Evolutionary conservation across 2,888 invertebrate species (phyloP).

Genomic region (Troides helena): DNA sequence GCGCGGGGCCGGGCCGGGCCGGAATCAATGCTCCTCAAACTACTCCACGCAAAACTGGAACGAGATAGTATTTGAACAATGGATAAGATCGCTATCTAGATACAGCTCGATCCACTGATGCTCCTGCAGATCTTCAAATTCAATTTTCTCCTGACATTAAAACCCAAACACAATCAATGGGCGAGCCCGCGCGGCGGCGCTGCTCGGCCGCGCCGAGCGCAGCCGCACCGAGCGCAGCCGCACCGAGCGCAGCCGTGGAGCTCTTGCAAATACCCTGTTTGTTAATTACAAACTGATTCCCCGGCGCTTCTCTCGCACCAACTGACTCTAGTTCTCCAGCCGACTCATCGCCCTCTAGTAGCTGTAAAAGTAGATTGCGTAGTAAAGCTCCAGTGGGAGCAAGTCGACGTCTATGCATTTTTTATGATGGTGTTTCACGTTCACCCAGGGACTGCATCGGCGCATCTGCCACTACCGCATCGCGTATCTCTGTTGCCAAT

Average conservation of each 20-base stretch:
- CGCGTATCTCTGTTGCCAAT: too few species aligned
- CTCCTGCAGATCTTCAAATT: constrained; percentile 24
- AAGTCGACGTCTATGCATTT: too few species aligned
- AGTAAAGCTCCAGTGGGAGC: too few species aligned
- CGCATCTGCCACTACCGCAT: too few species aligned
- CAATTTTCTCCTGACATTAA: constrained; percentile 28
- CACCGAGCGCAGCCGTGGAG: neutral
- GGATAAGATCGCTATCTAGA: constrained; percentile 22
- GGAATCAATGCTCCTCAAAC: constrained; percentile 12
- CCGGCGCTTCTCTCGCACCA: too few species aligned
- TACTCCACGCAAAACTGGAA: constrained; percentile 14
- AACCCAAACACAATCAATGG: constrained; percentile 27
- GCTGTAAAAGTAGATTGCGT: too few species aligned
- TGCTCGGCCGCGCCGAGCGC: constrained; percentile 2
- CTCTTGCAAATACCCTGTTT: neutral
- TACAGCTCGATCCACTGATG: constrained; percentile 23
- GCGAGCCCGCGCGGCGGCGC: neutral
- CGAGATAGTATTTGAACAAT: constrained; percentile 25
- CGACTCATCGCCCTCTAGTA: too few species aligned
- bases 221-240: neutral
- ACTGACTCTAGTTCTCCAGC: too few species aligned
- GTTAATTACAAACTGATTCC: constrained; percentile 7
- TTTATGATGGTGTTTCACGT: too few species aligned
- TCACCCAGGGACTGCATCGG: too few species aligned
- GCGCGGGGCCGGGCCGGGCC: neutral